Evolutionary conservation across 2,888 invertebrate genomes (phyloP), one percentile per base, ranked within the genome.

Genomic region (Bhutanitis thaidina): DNA sequence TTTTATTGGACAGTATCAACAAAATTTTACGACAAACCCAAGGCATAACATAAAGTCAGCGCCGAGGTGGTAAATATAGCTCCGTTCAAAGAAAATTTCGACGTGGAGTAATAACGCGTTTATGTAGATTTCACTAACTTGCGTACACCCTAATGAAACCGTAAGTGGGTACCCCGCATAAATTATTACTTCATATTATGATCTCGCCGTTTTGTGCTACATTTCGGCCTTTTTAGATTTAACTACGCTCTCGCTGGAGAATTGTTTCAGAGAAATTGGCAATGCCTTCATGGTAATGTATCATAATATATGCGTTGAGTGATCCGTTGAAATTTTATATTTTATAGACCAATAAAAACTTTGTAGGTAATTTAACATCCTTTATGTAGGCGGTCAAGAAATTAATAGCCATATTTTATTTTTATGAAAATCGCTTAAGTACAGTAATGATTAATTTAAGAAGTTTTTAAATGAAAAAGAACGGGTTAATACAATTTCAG

Each of bases 71-170:
- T 61, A 58, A 64, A 64, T 60, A 59, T 64, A 59, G 60, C 58
- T 54, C 59, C 64, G 59, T 57, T 60, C 53, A 61, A 65, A 67
- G 69, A 73, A 76, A 71, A 71, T 73, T 71, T 69, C 59, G 58
- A 65, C 60, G 65, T 65, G 35, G 67, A 70, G 66, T 72, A 72
- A 74, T 82, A 82, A 79, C 71, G 65, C 71, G 66, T 75, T 82
- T 81, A 82, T 81, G 79, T 71, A 80, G 68, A 80, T 79, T 79
- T 71, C 69, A 75, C 78, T 76, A 77, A 81, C 79, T 82, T 67
- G 67, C 67, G 65, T 64, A 67, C 66, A 61, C 65, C 64, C 63
- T 79, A 78, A 81, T 81, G 81, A 81, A 81, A 80, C 72, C 67
- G 64, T 70, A 70, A 80, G 77, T 69, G 71, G 68, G 71, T 64